phyloP scores from a whole-genome alignment of 1,140 invertebrate genomes.

The Dendroctonus valens region DNA sequence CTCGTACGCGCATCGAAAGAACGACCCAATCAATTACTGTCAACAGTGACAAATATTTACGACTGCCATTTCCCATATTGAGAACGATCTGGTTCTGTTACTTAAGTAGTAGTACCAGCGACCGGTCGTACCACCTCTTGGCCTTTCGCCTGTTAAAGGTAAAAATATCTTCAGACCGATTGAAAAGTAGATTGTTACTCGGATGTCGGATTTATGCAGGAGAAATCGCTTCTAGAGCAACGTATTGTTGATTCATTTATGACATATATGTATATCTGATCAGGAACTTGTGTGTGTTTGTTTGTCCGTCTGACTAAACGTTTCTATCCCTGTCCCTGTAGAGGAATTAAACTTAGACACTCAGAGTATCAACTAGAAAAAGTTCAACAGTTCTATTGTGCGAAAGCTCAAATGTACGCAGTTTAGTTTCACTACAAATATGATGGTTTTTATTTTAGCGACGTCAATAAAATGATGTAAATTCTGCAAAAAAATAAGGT shows the following conservation, averaged over 20 bases:
- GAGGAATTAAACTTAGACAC: too few species aligned
- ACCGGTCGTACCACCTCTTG: conserved; percentile 15
- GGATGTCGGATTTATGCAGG: background rate
- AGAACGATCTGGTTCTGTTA: conserved; percentile 24
- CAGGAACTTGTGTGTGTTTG: too few species aligned
- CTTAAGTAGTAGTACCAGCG: conserved; percentile 21
- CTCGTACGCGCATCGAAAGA: conserved; percentile 8
- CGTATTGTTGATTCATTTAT: background rate
- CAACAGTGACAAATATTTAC: conserved; percentile 25
- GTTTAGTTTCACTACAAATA: too few species aligned
- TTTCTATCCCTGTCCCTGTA: too few species aligned
- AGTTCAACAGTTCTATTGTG: too few species aligned
- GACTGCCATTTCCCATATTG: conserved; percentile 12
- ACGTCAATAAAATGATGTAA: too few species aligned
- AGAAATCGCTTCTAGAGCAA: background rate
- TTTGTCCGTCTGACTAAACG: too few species aligned
- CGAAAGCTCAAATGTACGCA: too few species aligned
- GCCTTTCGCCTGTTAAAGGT: conserved; percentile 14
- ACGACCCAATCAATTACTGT: conserved; percentile 25
- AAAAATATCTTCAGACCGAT: background rate
- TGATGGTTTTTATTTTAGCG: too few species aligned
- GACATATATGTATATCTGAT: too few species aligned
- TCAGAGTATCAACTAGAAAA: too few species aligned
- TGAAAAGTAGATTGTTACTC: background rate
- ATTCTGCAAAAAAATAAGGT: too few species aligned